These are phyloP conservation scores for Halocynthia roretzi DNA, from an alignment of 23 tunicate genomes.

Conservation along the genomic window DNA sequence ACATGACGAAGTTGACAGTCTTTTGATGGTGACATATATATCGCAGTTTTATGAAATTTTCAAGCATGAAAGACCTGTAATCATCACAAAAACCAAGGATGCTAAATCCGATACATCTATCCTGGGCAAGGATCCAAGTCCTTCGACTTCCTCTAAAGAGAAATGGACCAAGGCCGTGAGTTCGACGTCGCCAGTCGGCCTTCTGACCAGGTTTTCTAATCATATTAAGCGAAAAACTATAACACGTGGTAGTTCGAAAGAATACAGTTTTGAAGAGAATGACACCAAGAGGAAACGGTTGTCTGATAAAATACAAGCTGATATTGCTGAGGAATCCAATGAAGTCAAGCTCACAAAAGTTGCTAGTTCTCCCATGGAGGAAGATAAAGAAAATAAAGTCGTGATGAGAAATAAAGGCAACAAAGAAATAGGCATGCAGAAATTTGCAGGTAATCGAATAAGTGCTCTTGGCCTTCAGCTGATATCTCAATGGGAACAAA, in stretches of 20 bases:
- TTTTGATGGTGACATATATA: slow-evolving; percentile 64
- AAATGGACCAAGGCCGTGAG: slow-evolving; percentile 25
- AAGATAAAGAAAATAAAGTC: slow-evolving; percentile 6
- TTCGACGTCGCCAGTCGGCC: slow-evolving; percentile 56
- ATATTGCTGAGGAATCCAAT: not conserved
- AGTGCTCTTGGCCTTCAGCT: slow-evolving; percentile 73
- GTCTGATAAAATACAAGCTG: not conserved
- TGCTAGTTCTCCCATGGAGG: not conserved
- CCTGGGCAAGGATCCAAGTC: slow-evolving; percentile 11
- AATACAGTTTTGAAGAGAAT: slow-evolving; percentile 4
- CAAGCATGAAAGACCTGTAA: slow-evolving; percentile 57
- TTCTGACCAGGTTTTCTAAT: slow-evolving; percentile 33
- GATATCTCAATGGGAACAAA: slow-evolving; percentile 77
- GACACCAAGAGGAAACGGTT: not conserved
- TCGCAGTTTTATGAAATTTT: slow-evolving; percentile 90
- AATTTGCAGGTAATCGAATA: slow-evolving; percentile 57
- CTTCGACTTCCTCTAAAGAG: not conserved
- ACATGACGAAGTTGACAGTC: slow-evolving; percentile 46
- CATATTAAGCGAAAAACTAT: slow-evolving; percentile 42
- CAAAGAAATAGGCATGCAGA: slow-evolving; percentile 18
- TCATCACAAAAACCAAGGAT: not conserved
- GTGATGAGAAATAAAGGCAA: slow-evolving; percentile 16
- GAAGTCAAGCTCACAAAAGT: slow-evolving; percentile 18
- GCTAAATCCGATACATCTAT: not conserved
- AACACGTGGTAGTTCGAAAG: not conserved